Evolutionary conservation across 2,113 vertebrate genomes (phyloP).

Genomic region (Amphiprion ocellaris): DNA sequence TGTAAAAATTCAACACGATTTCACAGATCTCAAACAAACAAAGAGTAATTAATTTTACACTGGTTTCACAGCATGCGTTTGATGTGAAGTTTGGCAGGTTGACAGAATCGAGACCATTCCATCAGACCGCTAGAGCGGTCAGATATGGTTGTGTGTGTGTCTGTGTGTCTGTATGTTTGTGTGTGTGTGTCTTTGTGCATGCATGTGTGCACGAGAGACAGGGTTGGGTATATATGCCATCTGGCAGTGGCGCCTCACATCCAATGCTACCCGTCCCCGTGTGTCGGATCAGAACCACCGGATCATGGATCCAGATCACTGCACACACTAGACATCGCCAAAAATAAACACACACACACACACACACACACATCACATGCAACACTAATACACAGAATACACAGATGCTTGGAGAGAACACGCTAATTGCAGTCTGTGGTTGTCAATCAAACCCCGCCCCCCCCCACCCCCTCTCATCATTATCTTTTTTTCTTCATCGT

Average conservation of each 20-base stretch:
- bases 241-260: constrained; percentile 90
- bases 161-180: constrained; percentile 19
- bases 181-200: constrained; percentile 11
- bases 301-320: constrained; percentile 94
- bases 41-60: constrained; percentile 68
- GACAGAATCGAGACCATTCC: constrained; percentile 72
- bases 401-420: constrained; percentile 85
- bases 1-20: constrained; percentile 24
- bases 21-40: constrained; percentile 47
- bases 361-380: constrained; percentile 34
- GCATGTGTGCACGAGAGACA: constrained; percentile 32
- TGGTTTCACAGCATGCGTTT: constrained; percentile 58
- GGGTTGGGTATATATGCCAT: constrained; percentile 87
- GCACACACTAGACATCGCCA: constrained; percentile 74
- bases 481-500: constrained; percentile 50
- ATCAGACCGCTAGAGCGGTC: constrained; percentile 64
- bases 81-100: constrained; percentile 65
- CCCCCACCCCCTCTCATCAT: constrained; percentile 57
- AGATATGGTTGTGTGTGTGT: constrained; percentile 23
- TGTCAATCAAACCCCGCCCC: constrained; percentile 90
- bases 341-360: constrained; percentile 63
- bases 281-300: constrained; percentile 91
- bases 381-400: constrained; percentile 63
- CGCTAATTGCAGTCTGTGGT: constrained; percentile 94
- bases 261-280: constrained; percentile 90